Evolutionary conservation across 2,888 invertebrate genomes (phyloP), one percentile per base, ranked within the genome.

Genomic region (Monochamus alternatus): DNA sequence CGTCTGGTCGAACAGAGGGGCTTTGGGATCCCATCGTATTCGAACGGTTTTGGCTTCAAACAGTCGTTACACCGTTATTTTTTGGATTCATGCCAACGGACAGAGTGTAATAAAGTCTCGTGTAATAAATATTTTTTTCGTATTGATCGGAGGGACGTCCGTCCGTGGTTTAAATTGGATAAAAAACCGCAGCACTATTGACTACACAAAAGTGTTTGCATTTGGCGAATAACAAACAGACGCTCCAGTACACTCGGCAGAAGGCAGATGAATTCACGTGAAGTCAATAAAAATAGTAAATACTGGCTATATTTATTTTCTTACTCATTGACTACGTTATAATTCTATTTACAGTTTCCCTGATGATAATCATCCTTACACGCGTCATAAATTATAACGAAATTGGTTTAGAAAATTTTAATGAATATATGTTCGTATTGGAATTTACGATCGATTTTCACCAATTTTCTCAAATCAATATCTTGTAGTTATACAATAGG

Each of bases 31-130:
- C 22, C 55, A 22, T 12, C 55, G 55, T 12, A n/a, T 14, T 14
- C 55, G 22, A 22, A 55, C n/a, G 12, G 55, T 55, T 55, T 55
- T 55, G 55, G 55, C 55, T 55, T 55, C 7, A n/a, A 55, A 55
- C 55, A 55, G 55, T 55, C 5, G 55, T 55, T 55, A 55, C 7
- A 55, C n/a, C 55, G 55, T 55, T n/a, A 55, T 55, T 55, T 55
- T 14, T 55, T 55, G 55, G 22, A 55, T n/a, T 4, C 12, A 4
- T n/a, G 55, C 55, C 55, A 55, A 55, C 22, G 14, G 22, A 1
- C 22, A 22, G 22, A 22, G 22, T 52, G n/a, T n/a, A 4, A 38
- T 38, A 38, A 5, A n/a, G n/a, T 22, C n/a, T 55, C n/a, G n/a
- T n/a, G 5, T n/a, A 14, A 4, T 55, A 55, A 14, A 38, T 38